Evolutionary conservation across 2,113 vertebrate genomes (phyloP).

Genomic region (Syngnathus scovelli): DNA sequence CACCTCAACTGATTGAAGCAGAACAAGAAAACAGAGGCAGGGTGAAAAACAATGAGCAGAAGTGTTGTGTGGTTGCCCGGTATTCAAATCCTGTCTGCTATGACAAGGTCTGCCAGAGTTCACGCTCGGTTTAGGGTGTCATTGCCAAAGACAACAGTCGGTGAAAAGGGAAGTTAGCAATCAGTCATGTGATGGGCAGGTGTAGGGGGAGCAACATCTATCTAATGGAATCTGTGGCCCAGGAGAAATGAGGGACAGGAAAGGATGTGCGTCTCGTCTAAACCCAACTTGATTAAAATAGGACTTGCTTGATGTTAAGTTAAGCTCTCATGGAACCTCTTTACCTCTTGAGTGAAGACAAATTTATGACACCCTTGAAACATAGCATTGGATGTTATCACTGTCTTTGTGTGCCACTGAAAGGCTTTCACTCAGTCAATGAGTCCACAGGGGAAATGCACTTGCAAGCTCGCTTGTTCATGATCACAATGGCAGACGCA

Average conservation of each 20-base stretch:
- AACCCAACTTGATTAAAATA: slow-evolving; percentile 26
- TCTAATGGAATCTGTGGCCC: slow-evolving; percentile 29
- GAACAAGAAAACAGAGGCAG: neutral
- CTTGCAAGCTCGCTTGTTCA: slow-evolving; percentile 41
- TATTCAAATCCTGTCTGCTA: slow-evolving; percentile 53
- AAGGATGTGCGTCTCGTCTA: slow-evolving; percentile 29
- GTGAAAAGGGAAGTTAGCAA: slow-evolving; percentile 50
- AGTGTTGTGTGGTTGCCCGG: slow-evolving; percentile 10
- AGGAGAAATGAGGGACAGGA: slow-evolving; percentile 16
- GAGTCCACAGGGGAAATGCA: slow-evolving; percentile 24
- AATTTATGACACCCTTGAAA: slow-evolving; percentile 40
- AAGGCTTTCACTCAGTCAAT: slow-evolving; percentile 31
- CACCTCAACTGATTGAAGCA: slow-evolving; percentile 19
- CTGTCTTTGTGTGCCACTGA: slow-evolving; percentile 19
- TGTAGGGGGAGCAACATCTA: slow-evolving; percentile 39
- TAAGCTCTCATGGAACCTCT: slow-evolving; percentile 36
- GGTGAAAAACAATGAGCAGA: neutral
- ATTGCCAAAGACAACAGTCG: slow-evolving; percentile 60
- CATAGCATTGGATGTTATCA: slow-evolving; percentile 29
- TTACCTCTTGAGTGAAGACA: slow-evolving; percentile 31
- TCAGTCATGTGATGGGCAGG: slow-evolving; percentile 52
- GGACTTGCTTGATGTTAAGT: slow-evolving; percentile 32
- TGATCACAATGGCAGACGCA: slow-evolving; percentile 34
- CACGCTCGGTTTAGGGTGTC: slow-evolving; percentile 26
- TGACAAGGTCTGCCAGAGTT: slow-evolving; percentile 64